A percentile compares a stretch with the other conserved stretches of the same genome.
Conservation (phyloP, 2,797 vertebrate species). For the Crossoptilon crossoptilon region DNA sequence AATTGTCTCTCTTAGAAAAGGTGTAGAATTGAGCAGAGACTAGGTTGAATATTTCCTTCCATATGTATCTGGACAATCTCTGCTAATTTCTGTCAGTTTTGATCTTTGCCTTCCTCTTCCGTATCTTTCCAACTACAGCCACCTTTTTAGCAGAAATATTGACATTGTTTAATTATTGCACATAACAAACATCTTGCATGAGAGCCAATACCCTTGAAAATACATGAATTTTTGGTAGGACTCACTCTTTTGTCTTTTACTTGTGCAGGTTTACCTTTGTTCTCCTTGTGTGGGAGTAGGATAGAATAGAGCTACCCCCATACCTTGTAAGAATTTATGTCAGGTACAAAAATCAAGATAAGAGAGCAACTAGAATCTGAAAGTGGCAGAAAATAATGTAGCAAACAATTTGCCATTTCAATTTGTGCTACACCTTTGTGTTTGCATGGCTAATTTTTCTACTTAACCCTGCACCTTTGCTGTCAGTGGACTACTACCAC, state of each 20-base stretch:
- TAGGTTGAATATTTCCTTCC: neutral
- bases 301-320: neutral
- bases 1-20: conserved; percentile 11
- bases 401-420: neutral
- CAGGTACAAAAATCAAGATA: neutral
- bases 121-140: neutral
- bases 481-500: neutral
- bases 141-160: neutral
- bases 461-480: neutral
- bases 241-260: neutral
- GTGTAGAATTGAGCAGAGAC: neutral
- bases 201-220: neutral
- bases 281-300: neutral
- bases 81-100: neutral
- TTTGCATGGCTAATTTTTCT: neutral
- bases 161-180: neutral
- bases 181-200: neutral
- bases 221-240: neutral
- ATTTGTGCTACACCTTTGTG: neutral
- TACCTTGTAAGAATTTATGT: neutral
- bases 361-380: neutral
- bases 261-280: neutral
- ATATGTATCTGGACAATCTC: neutral
- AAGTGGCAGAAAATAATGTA: neutral
- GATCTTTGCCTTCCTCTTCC: neutral